Base-by-base conservation (phyloP, 2,113 vertebrate species). In the Gorsachius goisagi region DNA sequence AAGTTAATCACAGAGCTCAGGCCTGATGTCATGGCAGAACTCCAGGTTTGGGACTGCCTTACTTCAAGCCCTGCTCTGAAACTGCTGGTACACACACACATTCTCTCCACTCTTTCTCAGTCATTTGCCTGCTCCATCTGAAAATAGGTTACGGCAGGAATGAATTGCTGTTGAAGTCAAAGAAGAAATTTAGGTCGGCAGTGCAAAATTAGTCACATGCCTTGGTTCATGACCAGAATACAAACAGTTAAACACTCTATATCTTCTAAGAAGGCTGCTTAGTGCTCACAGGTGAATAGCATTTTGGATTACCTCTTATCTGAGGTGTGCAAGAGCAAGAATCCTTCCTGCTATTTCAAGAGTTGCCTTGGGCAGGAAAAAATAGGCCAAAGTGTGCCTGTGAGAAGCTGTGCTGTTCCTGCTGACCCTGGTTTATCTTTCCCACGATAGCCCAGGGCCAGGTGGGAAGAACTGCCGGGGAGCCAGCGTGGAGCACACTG, bases 401-500 rank as follows among this genome's bases (percentile, higher is more conserved):
- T 37, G 56, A 60, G 68, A 50, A 83, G 56, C 90, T 14, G 1
- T n/a, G 12, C 23, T 30, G 27, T 41, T 81, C 33, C 37, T 73
- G 41, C 84, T 93, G 50, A 91, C 6, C 18, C 24, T 44, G 41
- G 4, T 47, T 67, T 67, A 15, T 68, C 55, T 50, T 85, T 30
- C 92, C 74, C 18, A 28, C 13, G 11, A 39, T 58, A 99, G 99
- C 32, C 99, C 99, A 0, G 98, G 99, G 39, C 99, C 99, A 3
- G 99, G 99, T 1, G 99, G 99, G 12, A 98, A 97, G 41, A 98
- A 98, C 95, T 99, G 99, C 94, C 97, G 95, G 18, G 98, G 98
- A 28, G 94, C 98, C 97, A 99, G 98, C 1, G 99, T 99, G 95
- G 99, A 99, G 88, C 99, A 99, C 90, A 99, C 98, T 0, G 99